phyloP scores from a whole-genome alignment of 2,797 vertebrate species.

The Allobates femoralis region DNA sequence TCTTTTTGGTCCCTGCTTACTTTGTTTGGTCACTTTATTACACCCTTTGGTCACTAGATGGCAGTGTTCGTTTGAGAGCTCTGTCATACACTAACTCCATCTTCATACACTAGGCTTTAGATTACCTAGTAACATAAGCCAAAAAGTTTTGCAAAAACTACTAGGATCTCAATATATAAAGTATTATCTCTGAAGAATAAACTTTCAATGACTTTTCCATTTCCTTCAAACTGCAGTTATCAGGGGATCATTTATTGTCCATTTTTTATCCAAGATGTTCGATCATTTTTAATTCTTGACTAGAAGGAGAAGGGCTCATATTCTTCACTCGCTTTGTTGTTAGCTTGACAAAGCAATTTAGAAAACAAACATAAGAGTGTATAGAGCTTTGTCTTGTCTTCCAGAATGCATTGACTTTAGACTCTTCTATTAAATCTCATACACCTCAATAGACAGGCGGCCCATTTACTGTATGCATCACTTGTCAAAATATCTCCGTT shows the following conservation, averaged over 20 bases:
- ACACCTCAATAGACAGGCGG: constrained; percentile 13
- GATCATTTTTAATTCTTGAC: constrained; percentile 18
- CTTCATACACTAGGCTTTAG: too few species aligned
- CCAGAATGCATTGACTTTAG: constrained; percentile 25
- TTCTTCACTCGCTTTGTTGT: not conserved
- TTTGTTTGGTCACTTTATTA: too few species aligned
- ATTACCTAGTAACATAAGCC: not conserved
- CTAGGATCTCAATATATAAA: too few species aligned
- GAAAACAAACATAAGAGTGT: not conserved
- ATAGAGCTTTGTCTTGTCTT: constrained; percentile 9
- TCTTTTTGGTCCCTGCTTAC: too few species aligned
- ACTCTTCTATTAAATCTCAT: constrained; percentile 34
- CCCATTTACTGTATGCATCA: constrained; percentile 21
- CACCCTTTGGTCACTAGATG: too few species aligned
- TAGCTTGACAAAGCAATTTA: constrained; percentile 39
- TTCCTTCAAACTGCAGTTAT: constrained; percentile 18
- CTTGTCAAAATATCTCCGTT: constrained; percentile 28
- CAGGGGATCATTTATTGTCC: not conserved
- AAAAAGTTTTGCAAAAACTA: not conserved
- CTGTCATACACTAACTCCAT: too few species aligned
- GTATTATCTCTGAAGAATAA: not conserved
- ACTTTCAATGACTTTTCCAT: not conserved
- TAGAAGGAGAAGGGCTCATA: not conserved
- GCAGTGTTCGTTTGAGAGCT: too few species aligned
- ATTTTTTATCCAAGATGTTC: constrained; percentile 2